phyloP scores from a whole-genome alignment of 2,888 invertebrate species.

The Limnephilus lunatus region DNA sequence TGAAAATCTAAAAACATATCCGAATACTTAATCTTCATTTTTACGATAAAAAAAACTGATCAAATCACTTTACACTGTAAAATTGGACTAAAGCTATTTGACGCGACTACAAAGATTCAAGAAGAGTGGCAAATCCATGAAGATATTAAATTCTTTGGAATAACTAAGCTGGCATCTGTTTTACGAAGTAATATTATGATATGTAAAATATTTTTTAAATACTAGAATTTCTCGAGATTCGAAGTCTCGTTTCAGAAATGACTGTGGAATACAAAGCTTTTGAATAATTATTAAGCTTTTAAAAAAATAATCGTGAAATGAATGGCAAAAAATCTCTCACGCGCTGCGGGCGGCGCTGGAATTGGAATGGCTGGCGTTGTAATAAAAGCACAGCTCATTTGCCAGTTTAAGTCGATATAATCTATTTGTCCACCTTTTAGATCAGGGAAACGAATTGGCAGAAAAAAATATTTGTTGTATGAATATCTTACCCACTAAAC shows the following conservation, averaged over 20 bases:
- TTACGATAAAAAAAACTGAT: background rate
- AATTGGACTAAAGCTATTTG: background rate
- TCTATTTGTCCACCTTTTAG: background rate
- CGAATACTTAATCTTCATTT: background rate
- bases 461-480: background rate
- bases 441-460: background rate
- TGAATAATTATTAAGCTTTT: background rate
- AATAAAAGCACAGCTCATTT: background rate
- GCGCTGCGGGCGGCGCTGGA: background rate
- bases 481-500: background rate
- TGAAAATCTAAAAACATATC: too few relatives aligned
- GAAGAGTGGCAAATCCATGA: background rate
- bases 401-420: background rate
- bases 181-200: background rate
- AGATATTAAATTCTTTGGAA: background rate
- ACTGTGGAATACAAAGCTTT: background rate
- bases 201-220: too few relatives aligned
- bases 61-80: background rate
- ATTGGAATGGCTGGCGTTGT: background rate
- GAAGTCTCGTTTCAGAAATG: background rate
- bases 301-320: background rate
- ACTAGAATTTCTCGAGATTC: too few relatives aligned
- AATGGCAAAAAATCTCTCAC: background rate
- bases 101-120: background rate
- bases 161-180: background rate